A percentile compares a stretch with the other conserved stretches of the same genome.
Evolutionary conservation across 2,113 vertebrate genomes (phyloP).

Genomic region (Tamias sibiricus): DNA sequence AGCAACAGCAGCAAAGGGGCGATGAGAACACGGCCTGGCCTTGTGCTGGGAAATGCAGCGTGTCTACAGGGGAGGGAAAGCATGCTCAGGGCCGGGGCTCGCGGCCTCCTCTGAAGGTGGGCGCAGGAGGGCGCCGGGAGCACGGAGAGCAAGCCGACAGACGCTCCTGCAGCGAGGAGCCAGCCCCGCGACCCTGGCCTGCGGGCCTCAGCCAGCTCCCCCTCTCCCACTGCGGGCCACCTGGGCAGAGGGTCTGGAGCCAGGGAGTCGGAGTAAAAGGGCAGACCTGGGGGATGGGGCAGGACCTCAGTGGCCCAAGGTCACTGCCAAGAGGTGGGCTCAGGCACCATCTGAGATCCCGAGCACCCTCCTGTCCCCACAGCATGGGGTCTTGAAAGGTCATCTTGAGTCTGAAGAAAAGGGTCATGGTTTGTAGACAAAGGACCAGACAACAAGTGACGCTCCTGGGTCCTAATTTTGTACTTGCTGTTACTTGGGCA

Average conservation of each 20-base stretch:
- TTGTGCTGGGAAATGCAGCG: background rate
- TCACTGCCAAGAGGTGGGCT: background rate
- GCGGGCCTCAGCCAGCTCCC: too few species aligned
- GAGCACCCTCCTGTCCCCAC: too few species aligned
- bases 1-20: too few species aligned
- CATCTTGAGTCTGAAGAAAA: background rate
- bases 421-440: background rate
- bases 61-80: background rate
- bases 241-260: too few species aligned
- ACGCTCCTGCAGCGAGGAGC: accelerated
- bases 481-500: background rate
- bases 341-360: background rate
- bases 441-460: accelerated
- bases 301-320: background rate
- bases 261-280: background rate
- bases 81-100: background rate
- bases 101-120: background rate
- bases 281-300: background rate
- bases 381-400: background rate
- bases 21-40: accelerated
- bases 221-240: too few species aligned
- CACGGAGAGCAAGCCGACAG: background rate
- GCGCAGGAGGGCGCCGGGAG: background rate
- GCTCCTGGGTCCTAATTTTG: background rate
- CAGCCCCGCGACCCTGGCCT: too few species aligned